Base-by-base conservation (phyloP, 2,797 vertebrate genomes). In the Alosa sapidissima region DNA sequence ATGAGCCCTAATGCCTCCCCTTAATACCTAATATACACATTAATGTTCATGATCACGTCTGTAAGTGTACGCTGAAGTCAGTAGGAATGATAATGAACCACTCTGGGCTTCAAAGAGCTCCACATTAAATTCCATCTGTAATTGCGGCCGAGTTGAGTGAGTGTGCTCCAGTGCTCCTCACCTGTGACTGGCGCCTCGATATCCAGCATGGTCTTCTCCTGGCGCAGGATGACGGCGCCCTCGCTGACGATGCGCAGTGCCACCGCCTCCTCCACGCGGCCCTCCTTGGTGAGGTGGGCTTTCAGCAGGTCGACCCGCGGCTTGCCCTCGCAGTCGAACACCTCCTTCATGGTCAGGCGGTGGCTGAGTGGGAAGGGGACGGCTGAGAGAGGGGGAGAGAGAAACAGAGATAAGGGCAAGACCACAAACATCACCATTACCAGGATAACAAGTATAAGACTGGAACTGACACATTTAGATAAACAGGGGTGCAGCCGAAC, bases 161-260 rank as follows among this genome's bases (percentile, higher is more conserved):
- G 9, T 62, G 58, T n/a, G 58, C n/a, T 2, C 21, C 7, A 1
- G 58, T 0, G 1, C 7, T 48, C 51, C 82, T 86, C 90, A 96
- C 96, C 96, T 94, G 96, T 96, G 88, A 96, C 95, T 10, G 96
- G 95, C 28, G 95, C 96, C 88, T 96, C 96, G 13, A 96, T 96
- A 91, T 96, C 96, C 89, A 96, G 92, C 89, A 96, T 96, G 72
- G 95, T 96, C 90, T 96, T 96, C 90, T 96, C 96, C 89, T 96
- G 95, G 48, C 95, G 94, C 86, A 96, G 91, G 86, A 96, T 96
- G 28, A 94, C 90, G 0, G 94, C 96, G 1, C 96, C 96, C 88
- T 96, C 96, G 0, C 90, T 95, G 89, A 96, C 36, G 89, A 96
- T 94, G 55, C 93, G 91, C 19, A 95, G 94, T 0, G 95, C 95